Percentiles rank a stretch among this genome's conserved stretches.
phyloP scores from a whole-genome alignment of 2,113 vertebrate species.

The Neolamprologus kungweensis region DNA sequence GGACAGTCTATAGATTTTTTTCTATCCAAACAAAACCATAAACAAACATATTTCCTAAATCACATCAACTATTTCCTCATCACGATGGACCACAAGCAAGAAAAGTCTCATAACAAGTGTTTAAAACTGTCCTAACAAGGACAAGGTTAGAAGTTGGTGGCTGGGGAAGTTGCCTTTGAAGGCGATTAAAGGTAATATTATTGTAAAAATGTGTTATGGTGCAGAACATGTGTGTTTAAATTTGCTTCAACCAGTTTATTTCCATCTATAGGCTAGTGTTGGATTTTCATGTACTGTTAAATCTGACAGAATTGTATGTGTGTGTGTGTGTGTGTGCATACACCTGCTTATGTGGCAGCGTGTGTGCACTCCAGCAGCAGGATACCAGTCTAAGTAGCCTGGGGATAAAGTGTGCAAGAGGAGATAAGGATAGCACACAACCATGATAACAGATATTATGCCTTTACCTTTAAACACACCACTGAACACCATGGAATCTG shows the following conservation, averaged over 20 bases:
- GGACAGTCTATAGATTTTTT: neutral
- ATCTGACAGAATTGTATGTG: neutral
- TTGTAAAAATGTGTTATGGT: neutral
- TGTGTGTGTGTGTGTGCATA: neutral
- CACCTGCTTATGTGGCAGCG: neutral
- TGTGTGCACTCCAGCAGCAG: slow-evolving; percentile 8
- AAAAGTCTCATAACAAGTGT: neutral
- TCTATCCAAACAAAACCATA: neutral
- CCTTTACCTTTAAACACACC: slow-evolving; percentile 1
- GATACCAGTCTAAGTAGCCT: slow-evolving; percentile 24
- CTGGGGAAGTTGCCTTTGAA: neutral
- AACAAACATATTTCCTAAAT: neutral
- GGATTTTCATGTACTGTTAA: neutral
- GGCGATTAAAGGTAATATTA: neutral
- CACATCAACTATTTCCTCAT: neutral
- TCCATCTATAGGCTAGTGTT: neutral
- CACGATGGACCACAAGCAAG: neutral
- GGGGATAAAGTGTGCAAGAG: slow-evolving; percentile 34
- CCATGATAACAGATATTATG: slow-evolving; percentile 25
- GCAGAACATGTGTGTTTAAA: neutral
- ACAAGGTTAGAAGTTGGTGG: neutral
- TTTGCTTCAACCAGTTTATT: neutral
- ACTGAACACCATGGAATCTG: neutral
- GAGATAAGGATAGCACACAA: slow-evolving; percentile 43
- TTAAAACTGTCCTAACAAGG: neutral